A percentile compares a stretch with the other conserved stretches of the same genome.
phyloP scores from a whole-genome alignment of 2,797 vertebrate species.

The Melanogrammus aeglefinus region DNA sequence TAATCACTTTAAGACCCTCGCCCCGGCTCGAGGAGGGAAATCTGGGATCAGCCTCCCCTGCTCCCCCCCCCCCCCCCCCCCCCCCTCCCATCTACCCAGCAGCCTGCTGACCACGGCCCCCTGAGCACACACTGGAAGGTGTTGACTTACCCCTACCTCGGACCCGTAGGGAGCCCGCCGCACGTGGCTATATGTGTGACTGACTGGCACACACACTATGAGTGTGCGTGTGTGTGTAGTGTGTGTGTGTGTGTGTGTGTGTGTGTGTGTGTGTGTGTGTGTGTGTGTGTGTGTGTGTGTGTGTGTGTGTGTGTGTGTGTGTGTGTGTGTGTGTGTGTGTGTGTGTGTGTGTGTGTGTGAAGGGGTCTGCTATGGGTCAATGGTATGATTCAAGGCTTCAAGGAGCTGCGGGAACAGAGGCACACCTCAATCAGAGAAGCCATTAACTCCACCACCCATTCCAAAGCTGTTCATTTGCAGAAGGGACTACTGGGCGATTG shows the following conservation, averaged over 20 bases:
- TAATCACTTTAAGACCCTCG: constrained; percentile 67
- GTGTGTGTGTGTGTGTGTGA: constrained; percentile 22
- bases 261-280: background rate
- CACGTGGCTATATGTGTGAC: background rate
- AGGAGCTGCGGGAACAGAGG: constrained; percentile 47
- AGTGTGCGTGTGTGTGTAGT: background rate
- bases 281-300: background rate
- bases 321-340: constrained; percentile 15
- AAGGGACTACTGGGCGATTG: constrained; percentile 35
- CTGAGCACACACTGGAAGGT: constrained; percentile 56
- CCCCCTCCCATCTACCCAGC: constrained; percentile 14
- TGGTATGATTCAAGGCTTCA: constrained; percentile 29
- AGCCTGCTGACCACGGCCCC: constrained; percentile 52
- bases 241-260: no score
- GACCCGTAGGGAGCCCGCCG: constrained; percentile 39
- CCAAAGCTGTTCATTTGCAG: constrained; percentile 57
- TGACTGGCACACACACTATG: no score
- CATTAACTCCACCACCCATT: constrained; percentile 52
- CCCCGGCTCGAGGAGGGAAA: constrained; percentile 58
- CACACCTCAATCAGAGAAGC: constrained; percentile 60
- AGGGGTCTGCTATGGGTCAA: constrained; percentile 41
- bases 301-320: background rate
- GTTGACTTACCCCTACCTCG: constrained; percentile 67
- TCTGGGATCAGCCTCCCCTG: constrained; percentile 58
- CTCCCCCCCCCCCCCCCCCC: no score